Evolutionary conservation across 2,888 invertebrate genomes (phyloP), one percentile per base, ranked within the genome.

Genomic region (Sialis lutaria): DNA sequence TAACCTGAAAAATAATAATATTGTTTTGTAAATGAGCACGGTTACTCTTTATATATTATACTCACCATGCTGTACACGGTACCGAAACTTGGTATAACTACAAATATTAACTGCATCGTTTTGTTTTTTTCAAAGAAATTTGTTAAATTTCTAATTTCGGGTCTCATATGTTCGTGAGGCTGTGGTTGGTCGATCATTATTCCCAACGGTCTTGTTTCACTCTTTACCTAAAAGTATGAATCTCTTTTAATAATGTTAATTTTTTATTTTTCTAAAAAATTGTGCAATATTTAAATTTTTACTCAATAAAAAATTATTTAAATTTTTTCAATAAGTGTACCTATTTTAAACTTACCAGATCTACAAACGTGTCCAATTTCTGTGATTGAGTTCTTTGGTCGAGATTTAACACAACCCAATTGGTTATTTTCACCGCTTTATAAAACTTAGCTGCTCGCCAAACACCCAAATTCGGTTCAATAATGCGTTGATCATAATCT

Each of bases 391-490:
- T 55, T 41, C 51, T 48, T 9, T 55, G 50, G 48, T 64, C 62
- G 6, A 67, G 53, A 52, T 61, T 63, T 1, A 72, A 54, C 43
- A 76, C 64, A 1, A 67, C 67, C 75, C 75, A 77, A 1, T 55
- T 53, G 0, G 52, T 47, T n/a, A 62, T 53, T 1, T 40, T 48
- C 13, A 62, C 56, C 31, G 66, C 62, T 0, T 62, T 55, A 7
- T 64, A 58, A 53, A 69, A 70, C 43, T 49, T 35, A 0, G 57
- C 54, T 0, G 61, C 65, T 48, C 55, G 69, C 73, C 62, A 72
- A 46, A 56, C 64, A 53, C 60, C 79, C 56, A 54, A 70, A 0
- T 4, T 52, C 57, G 65, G 64, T 1, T 0, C 42, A 1, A 58
- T 58, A 0, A 5, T 22, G 12, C 5, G 40, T 3, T 49, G 55